phyloP scores from a whole-genome alignment of 2,888 invertebrate genomes.

The Leptopterna dolabrata region DNA sequence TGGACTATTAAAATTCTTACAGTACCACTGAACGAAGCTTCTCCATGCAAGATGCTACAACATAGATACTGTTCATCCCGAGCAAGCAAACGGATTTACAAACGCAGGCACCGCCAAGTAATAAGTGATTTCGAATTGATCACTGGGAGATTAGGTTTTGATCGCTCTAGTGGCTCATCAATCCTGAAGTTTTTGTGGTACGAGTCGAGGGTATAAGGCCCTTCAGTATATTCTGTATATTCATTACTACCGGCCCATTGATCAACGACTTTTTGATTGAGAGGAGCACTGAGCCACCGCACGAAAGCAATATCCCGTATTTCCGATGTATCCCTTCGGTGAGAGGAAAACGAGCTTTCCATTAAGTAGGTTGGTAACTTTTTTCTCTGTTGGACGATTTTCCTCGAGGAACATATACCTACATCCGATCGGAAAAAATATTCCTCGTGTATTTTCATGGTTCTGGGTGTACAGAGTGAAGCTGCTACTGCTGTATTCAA shows the following conservation, averaged over 20 bases:
- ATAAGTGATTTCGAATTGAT: background rate
- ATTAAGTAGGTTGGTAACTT: background rate
- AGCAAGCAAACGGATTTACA: background rate
- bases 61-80: background rate
- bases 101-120: background rate
- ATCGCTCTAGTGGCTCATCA: background rate
- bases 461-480: too few relatives aligned
- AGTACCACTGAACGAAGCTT: too few relatives aligned
- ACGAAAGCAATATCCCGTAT: background rate
- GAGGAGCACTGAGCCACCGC: background rate
- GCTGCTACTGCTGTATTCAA: too few relatives aligned
- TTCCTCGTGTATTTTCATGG: too few relatives aligned
- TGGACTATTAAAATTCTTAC: too few relatives aligned
- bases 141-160: background rate
- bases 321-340: background rate
- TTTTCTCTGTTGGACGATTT: background rate
- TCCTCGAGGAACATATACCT: too few relatives aligned
- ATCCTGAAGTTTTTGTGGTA: background rate
- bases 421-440: too few relatives aligned
- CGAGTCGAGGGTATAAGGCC: background rate
- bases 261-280: constrained; percentile 7
- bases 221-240: background rate
- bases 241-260: background rate
- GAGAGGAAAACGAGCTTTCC: background rate
- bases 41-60: too few relatives aligned